phyloP scores from a whole-genome alignment of 2,797 vertebrate species.

The Alca torda region DNA sequence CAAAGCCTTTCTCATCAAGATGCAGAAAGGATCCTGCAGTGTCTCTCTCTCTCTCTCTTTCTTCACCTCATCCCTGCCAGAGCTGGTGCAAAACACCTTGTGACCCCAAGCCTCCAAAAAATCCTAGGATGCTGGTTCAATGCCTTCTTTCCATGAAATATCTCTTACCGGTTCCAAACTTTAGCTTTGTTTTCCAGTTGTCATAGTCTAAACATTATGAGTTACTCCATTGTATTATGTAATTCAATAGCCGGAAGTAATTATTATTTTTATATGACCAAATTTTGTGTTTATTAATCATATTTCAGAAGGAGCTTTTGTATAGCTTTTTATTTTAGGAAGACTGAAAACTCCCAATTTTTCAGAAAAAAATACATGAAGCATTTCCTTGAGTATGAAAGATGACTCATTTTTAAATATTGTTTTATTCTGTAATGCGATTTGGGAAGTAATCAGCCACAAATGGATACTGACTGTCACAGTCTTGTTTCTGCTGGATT shows the following conservation, averaged over 20 bases:
- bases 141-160: background rate
- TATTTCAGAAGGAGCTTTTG: background rate
- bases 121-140: background rate
- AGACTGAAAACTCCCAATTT: background rate
- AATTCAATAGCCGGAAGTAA: background rate
- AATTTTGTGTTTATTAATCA: background rate
- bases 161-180: background rate
- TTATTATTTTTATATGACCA: background rate
- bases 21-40: background rate
- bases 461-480: background rate
- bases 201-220: background rate
- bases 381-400: background rate
- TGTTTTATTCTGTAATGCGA: background rate
- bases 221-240: background rate
- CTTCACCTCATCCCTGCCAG: background rate
- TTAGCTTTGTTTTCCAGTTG: background rate
- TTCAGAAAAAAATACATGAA: background rate
- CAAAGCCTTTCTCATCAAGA: background rate
- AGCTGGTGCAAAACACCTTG: background rate
- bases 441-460: background rate
- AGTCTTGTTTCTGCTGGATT: slow-evolving; percentile 3
- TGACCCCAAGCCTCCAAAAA: background rate
- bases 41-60: background rate
- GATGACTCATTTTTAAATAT: background rate
- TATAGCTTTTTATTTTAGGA: background rate